A percentile compares a stretch with the other conserved stretches of the same genome.
phyloP scores from a whole-genome alignment of 2,888 invertebrate genomes.

The Drosophila kanekoi region DNA sequence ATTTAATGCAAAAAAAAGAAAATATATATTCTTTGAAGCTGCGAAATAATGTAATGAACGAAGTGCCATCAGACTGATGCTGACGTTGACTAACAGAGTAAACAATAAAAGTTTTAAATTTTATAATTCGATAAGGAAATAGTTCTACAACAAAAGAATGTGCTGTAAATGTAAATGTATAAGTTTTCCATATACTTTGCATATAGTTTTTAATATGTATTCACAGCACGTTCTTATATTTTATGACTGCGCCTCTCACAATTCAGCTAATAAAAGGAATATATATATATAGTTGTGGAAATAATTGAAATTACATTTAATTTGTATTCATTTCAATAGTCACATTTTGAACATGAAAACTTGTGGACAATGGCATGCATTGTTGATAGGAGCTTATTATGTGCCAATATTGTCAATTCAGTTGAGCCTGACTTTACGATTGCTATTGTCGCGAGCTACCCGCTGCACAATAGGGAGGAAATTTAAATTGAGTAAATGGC shows the following conservation, averaged over 20 bases:
- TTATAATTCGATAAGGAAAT: too few relatives aligned
- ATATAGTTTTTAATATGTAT: too few relatives aligned
- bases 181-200: too few relatives aligned
- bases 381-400: slow-evolving; percentile 25
- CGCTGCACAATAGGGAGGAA: slow-evolving; percentile 43
- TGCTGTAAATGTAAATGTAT: too few relatives aligned
- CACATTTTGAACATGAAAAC: slow-evolving; percentile 8
- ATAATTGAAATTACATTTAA: slow-evolving; percentile 7
- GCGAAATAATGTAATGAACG: background rate
- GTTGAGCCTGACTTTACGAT: slow-evolving; percentile 22
- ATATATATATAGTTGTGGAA: background rate
- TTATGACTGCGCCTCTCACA: too few relatives aligned
- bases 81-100: too few relatives aligned
- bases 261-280: too few relatives aligned
- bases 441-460: slow-evolving; percentile 29
- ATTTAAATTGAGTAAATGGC: slow-evolving; percentile 77
- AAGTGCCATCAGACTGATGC: too few relatives aligned
- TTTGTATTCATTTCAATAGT: slow-evolving; percentile 11
- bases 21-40: background rate
- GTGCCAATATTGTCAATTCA: slow-evolving; percentile 29
- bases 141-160: too few relatives aligned
- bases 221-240: too few relatives aligned
- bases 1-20: slow-evolving; percentile 12
- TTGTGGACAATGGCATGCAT: slow-evolving; percentile 18
- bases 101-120: too few relatives aligned